Conservation (phyloP, 2,113 vertebrate species). For the Phrynosoma blainvillii region DNA sequence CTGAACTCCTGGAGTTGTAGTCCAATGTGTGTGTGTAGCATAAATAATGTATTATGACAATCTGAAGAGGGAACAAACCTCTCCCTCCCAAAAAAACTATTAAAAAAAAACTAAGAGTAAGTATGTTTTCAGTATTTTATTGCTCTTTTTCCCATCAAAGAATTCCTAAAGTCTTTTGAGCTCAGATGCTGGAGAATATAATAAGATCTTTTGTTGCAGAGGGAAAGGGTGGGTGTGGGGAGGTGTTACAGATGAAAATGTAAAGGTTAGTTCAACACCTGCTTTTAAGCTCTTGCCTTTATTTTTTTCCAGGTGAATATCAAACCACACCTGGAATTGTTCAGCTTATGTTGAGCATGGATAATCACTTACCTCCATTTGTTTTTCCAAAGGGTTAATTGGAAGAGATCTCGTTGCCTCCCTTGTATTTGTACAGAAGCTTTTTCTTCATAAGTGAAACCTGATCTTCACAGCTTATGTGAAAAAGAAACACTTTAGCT, state of each 20-base stretch:
- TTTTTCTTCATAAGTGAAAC: slow-evolving; percentile 65
- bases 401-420: background rate
- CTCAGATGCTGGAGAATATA: background rate
- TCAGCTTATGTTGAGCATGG: background rate
- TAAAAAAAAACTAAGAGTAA: background rate
- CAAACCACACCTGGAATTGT: slow-evolving; percentile 15
- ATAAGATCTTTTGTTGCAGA: slow-evolving; percentile 2
- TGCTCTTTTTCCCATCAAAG: background rate
- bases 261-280: slow-evolving; percentile 13
- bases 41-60: background rate
- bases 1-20: no score
- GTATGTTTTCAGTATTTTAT: slow-evolving; percentile 5
- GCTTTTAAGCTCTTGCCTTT: slow-evolving; percentile 14
- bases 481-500: slow-evolving; percentile 79
- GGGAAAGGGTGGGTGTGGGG: slow-evolving; percentile 9
- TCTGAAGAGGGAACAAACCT: no score
- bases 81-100: background rate
- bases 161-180: background rate
- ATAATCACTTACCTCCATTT: slow-evolving; percentile 23
- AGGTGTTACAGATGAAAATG: slow-evolving; percentile 17
- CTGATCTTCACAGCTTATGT: slow-evolving; percentile 69
- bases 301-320: background rate
- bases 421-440: slow-evolving; percentile 25
- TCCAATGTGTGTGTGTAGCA: background rate
- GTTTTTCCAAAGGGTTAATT: background rate